Conservation (phyloP, 2,797 vertebrate species). For the Pyrocephalus nanus region DNA sequence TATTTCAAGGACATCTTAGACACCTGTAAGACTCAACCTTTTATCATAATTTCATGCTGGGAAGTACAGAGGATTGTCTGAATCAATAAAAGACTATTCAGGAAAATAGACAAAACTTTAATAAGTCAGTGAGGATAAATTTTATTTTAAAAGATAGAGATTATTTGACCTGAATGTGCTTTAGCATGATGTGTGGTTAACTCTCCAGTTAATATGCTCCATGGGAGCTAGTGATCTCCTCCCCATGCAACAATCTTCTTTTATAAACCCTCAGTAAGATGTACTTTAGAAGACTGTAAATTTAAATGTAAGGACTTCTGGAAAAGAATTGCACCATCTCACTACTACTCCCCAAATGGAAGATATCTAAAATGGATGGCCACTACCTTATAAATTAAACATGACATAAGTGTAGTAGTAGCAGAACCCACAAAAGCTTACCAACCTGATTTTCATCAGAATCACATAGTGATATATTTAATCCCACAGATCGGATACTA, state of each 20-base stretch:
- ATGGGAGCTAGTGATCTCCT: not conserved
- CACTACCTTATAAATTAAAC: not conserved
- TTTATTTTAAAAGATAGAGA: slow-evolving; percentile 50
- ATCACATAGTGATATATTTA: not conserved
- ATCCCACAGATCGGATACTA: not conserved
- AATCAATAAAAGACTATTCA: slow-evolving; percentile 64
- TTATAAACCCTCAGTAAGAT: not conserved
- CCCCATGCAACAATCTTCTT: not conserved
- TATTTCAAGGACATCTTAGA: slow-evolving; percentile 73
- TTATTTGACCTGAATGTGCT: not conserved
- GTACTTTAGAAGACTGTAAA: not conserved
- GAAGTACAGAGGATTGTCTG: slow-evolving; percentile 57
- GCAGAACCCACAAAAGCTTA: not conserved
- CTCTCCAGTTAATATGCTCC: not conserved
- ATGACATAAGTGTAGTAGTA: not conserved
- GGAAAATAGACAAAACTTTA: slow-evolving; percentile 50
- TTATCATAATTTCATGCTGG: slow-evolving; percentile 64
- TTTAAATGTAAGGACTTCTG: slow-evolving; percentile 6
- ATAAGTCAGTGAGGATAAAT: slow-evolving; percentile 30
- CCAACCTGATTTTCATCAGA: not conserved
- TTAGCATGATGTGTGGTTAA: slow-evolving; percentile 3
- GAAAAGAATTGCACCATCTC: not conserved
- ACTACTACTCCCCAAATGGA: not conserved
- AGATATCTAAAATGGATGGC: not conserved
- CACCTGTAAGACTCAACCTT: slow-evolving; percentile 43